Evolutionary conservation across 2,113 vertebrate species (phyloP), one percentile per base, ranked within the genome.

Genomic region (Aviceda subcristata): DNA sequence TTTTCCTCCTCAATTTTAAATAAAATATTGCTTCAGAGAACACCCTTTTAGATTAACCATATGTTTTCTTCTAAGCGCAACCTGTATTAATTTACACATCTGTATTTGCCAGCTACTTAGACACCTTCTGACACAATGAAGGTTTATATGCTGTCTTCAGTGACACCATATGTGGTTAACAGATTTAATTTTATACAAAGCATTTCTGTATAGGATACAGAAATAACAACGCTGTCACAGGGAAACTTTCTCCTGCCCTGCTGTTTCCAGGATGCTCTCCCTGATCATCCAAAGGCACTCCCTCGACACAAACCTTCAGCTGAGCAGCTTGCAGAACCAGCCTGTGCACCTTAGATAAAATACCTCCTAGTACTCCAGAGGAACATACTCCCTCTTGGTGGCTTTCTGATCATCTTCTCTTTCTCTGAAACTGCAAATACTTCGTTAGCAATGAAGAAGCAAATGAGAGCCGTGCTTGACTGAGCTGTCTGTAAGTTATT

Each of bases 1-100:
- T 88, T 92, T 96, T 45, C 73, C 34, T 77, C 75, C 93, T 80
- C 79, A 90, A 83, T 12, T 86, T 74, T 88, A 94, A 97, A 88
- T 82, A 81, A 82, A 94, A 43, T 29, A 86, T 8, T 87, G 50
- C 76, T 87, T 91, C 64, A 89, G 84, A 64, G 94, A 92, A 72
- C 23, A 50, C 8, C 73, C 92, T 41, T 90, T 79, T 56, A 93
- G 57, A 87, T 79, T 59, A 64, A 81, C n/a, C 18, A 0, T 66
- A 41, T 36, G 22, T 16, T 86, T 80, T 55, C 50, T 88, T 72
- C 73, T 62, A 64, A 73, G 50, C 69, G 69, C 57, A 66, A 41
- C 18, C 15, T 6, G 6, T 4, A 84, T 17, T 27, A 69, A 90
- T 62, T 39, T 45, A 34, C 66, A 79, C 32, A 46, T 41, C 77